Evolutionary conservation across 2,113 vertebrate genomes (phyloP).

Genomic region (Danionella cerebrum): DNA sequence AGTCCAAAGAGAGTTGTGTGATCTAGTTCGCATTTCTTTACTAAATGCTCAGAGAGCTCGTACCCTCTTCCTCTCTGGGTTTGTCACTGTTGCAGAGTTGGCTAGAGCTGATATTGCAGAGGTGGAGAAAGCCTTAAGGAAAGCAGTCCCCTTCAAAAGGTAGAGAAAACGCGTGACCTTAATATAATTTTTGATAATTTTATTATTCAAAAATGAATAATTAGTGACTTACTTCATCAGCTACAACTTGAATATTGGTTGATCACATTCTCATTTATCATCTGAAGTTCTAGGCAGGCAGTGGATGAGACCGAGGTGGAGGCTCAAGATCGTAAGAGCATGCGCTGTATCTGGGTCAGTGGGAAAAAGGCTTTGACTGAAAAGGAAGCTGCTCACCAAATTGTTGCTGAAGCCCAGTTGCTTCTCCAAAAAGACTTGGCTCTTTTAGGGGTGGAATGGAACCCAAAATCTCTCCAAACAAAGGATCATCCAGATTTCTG

Average conservation of each 20-base stretch:
- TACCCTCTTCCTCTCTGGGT: conserved; percentile 72
- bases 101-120: conserved; percentile 70
- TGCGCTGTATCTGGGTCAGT: conserved; percentile 76
- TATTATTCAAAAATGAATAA: too few relatives aligned
- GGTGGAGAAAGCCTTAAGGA: conserved; percentile 79
- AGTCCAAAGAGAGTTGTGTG: conserved; percentile 89
- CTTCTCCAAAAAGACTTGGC: conserved; percentile 86
- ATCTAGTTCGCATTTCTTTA: conserved; percentile 84
- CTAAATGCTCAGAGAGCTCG: conserved; percentile 85
- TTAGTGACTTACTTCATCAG: not conserved
- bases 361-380: conserved; percentile 80
- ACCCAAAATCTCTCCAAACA: conserved; percentile 50
- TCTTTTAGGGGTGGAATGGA: conserved; percentile 81
- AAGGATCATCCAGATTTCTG: not conserved
- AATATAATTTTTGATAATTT: too few relatives aligned
- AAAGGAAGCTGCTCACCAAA: conserved; percentile 75
- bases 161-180: conserved; percentile 37
- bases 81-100: conserved; percentile 83
- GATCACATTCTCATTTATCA: not conserved
- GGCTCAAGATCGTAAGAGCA: conserved; percentile 75
- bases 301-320: conserved; percentile 87
- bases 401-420: conserved; percentile 81
- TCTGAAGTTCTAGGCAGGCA: conserved; percentile 69
- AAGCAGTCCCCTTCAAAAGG: conserved; percentile 90
- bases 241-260: not conserved